Percentiles rank a stretch among this genome's conserved stretches.
Conservation (phyloP, 2,888 invertebrate species). For the Nasonovia ribisnigri region DNA sequence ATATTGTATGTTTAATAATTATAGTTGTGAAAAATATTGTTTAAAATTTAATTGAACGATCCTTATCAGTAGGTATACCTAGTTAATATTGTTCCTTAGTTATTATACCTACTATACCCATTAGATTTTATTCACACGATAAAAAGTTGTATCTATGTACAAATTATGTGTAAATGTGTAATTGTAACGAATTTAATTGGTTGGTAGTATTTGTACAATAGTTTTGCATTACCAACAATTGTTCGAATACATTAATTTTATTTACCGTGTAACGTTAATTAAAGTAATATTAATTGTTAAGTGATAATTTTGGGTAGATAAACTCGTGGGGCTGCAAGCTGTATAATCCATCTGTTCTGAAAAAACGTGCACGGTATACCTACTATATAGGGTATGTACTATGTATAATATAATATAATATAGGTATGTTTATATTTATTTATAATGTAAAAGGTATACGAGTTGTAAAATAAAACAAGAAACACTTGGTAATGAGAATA, state of each 20-base stretch:
- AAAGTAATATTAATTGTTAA: background rate
- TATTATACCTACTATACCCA: background rate
- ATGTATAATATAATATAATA: too few relatives aligned
- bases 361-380: background rate
- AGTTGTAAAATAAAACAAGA: background rate
- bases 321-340: background rate
- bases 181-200: slow-evolving; percentile 2
- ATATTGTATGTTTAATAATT: background rate
- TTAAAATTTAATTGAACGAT: background rate
- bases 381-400: too few relatives aligned
- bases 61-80: background rate
- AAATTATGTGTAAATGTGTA: background rate
- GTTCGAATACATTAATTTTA: background rate
- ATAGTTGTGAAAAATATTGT: background rate
- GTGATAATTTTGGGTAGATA: background rate
- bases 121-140: background rate
- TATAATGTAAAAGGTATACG: background rate
- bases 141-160: background rate
- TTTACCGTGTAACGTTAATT: background rate
- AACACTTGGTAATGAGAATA: background rate
- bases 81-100: background rate
- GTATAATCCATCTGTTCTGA: background rate
- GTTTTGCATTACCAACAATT: slow-evolving; percentile 1
- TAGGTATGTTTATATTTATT: background rate
- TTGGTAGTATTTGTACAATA: slow-evolving; percentile 27